Conservation (phyloP, 2,113 vertebrate genomes). For the Crotalus tigris region DNA sequence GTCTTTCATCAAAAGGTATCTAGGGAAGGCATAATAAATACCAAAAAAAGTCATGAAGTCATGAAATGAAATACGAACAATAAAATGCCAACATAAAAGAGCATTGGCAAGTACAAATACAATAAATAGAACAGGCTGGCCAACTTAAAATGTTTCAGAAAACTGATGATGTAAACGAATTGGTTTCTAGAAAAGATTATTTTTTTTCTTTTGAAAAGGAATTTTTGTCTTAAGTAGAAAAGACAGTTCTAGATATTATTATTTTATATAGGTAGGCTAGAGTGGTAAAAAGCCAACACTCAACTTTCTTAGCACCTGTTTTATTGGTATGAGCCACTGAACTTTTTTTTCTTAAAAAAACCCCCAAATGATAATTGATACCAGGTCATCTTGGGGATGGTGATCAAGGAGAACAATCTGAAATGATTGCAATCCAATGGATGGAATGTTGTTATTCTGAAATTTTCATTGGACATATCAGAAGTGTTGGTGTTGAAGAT, state of each 20-base stretch:
- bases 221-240: conserved; percentile 1
- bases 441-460: background rate
- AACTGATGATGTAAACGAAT: background rate
- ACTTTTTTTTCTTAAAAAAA: background rate
- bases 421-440: background rate
- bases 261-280: background rate
- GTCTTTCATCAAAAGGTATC: background rate
- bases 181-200: conserved; percentile 1
- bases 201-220: background rate
- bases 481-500: background rate
- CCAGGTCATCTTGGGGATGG: background rate
- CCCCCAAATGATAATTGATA: background rate
- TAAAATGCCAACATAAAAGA: background rate
- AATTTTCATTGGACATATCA: background rate
- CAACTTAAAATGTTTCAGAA: too few species aligned
- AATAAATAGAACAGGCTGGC: background rate
- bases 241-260: background rate
- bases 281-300: background rate
- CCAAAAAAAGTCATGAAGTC: background rate
- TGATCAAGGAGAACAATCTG: background rate
- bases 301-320: background rate
- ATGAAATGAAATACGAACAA: background rate
- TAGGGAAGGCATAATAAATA: background rate
- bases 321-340: background rate
- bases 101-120: background rate